A percentile compares a stretch with the other conserved stretches of the same genome.
These are phyloP conservation scores for Jacana jacana DNA, from an alignment of 2,113 vertebrate species.

Conservation along the genomic window DNA sequence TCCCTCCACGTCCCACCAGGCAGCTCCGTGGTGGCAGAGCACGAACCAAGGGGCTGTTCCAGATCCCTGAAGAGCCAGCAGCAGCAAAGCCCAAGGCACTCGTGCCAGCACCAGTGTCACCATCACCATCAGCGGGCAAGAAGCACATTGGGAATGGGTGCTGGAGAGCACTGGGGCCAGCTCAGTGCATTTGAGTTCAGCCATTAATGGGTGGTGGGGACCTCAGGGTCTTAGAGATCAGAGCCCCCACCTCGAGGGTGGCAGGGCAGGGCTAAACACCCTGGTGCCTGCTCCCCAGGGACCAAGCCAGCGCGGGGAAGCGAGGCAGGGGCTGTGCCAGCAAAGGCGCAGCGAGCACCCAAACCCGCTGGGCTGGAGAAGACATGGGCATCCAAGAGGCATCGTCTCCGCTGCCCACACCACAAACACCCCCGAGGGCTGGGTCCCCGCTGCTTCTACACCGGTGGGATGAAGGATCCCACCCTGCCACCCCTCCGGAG, in stretches of 20 bases:
- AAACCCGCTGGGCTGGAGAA: neutral
- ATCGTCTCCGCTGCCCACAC: neutral
- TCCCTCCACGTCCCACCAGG: neutral
- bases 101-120: neutral
- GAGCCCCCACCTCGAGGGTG: neutral
- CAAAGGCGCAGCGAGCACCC: accelerated
- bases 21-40: neutral
- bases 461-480: neutral
- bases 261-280: too few relatives aligned
- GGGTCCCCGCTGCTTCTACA: neutral
- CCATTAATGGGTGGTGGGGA: neutral
- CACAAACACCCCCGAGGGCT: neutral
- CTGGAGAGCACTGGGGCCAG: accelerated
- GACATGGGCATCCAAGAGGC: neutral
- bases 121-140: accelerated
- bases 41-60: neutral
- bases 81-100: accelerated
- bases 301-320: accelerated
- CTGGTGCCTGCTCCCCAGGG: accelerated
- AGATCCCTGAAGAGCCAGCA: neutral
- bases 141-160: accelerated
- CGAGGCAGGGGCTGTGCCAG: neutral
- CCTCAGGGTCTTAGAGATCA: neutral
- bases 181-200: neutral
- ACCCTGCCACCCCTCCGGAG: accelerated